Percentiles rank a stretch among this genome's conserved stretches.
phyloP scores from a whole-genome alignment of 2,797 vertebrate species.

The Phataginus tricuspis region DNA sequence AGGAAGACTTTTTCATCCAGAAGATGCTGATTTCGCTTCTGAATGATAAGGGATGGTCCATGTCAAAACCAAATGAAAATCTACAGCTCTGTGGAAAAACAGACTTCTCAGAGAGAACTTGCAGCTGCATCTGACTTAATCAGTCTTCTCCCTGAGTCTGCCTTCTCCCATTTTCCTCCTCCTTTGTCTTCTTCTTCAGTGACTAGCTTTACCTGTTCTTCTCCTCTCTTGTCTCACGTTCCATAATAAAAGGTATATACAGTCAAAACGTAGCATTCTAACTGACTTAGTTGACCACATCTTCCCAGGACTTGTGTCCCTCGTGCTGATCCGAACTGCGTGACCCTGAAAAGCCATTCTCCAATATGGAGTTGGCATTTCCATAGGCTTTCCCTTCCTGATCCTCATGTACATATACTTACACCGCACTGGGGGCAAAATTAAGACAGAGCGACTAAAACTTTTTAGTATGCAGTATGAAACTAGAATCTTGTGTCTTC shows the following conservation, averaged over 20 bases:
- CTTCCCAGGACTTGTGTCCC: neutral
- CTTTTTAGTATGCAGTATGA: neutral
- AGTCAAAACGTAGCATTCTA: neutral
- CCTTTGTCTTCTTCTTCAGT: neutral
- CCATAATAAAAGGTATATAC: neutral
- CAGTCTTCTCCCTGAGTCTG: neutral
- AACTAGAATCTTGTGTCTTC: conserved; percentile 33
- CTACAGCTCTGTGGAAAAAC: conserved; percentile 28
- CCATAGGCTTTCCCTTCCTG: neutral
- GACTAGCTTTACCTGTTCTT: neutral
- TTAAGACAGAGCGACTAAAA: neutral
- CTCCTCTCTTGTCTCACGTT: neutral
- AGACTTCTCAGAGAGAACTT: conserved; percentile 30
- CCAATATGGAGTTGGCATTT: neutral
- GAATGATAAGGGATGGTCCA: neutral
- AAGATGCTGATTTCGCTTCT: conserved; percentile 58
- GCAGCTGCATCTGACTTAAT: neutral
- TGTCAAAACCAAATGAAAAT: conserved; percentile 71
- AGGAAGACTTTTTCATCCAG: conserved; percentile 62
- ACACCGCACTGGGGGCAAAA: neutral
- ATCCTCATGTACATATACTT: neutral
- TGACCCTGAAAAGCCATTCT: neutral
- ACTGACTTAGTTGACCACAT: neutral
- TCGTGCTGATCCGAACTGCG: neutral
- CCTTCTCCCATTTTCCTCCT: neutral